These are phyloP conservation scores for Pleuronectes platessa DNA, from an alignment of 2,113 vertebrate genomes.

Conservation along the genomic window DNA sequence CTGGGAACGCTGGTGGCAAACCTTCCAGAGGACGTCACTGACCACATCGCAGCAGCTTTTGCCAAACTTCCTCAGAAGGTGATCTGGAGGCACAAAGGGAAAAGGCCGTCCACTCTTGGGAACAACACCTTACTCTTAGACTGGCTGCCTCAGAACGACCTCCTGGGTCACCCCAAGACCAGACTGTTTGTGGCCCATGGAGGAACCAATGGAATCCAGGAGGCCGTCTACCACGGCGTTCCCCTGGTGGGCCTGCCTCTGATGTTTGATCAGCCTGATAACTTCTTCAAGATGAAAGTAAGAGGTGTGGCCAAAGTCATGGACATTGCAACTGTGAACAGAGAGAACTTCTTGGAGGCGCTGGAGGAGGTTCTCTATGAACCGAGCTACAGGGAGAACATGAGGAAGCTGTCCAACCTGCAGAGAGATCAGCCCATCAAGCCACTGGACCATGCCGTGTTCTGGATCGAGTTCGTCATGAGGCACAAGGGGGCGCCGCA, in stretches of 20 bases:
- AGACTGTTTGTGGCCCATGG: slow-evolving; percentile 8
- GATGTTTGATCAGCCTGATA: background rate
- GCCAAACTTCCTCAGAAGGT: slow-evolving; percentile 14
- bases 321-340: slow-evolving; percentile 1
- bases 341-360: background rate
- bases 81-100: slow-evolving; percentile 1
- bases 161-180: slow-evolving; percentile 16
- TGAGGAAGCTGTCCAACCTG: slow-evolving; percentile 9
- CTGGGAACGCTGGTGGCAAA: slow-evolving; percentile 4
- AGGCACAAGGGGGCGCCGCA: slow-evolving; percentile 9
- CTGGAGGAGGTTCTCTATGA: background rate
- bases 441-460: background rate
- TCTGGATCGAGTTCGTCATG: slow-evolving; percentile 17
- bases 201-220: slow-evolving; percentile 9
- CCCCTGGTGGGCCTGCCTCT: slow-evolving; percentile 12
- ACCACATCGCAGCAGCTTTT: slow-evolving; percentile 9
- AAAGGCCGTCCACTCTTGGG: background rate
- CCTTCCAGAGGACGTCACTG: slow-evolving; percentile 6
- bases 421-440: background rate
- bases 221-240: slow-evolving; percentile 1
- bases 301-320: slow-evolving; percentile 11
- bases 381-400: slow-evolving; percentile 9
- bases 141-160: slow-evolving; percentile 12
- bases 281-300: slow-evolving; percentile 4
- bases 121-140: slow-evolving; percentile 9